Conservation (phyloP, 2,888 invertebrate species). For the Apeira syringaria region DNA sequence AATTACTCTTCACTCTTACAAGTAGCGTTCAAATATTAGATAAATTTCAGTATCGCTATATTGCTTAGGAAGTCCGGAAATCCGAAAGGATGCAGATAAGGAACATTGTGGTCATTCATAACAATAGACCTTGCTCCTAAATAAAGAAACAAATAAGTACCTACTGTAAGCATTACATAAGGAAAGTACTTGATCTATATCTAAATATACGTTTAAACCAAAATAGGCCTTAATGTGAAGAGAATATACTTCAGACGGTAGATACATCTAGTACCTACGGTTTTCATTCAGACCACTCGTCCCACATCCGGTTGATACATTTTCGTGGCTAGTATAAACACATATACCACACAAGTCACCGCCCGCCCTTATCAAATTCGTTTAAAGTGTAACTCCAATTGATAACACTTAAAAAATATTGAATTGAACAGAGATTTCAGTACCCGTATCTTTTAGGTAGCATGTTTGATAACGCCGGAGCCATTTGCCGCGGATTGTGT, state of each 20-base stretch:
- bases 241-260: conserved; percentile 2
- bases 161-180: conserved; percentile 2
- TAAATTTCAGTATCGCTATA: too few species aligned
- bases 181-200: background rate
- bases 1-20: too few species aligned
- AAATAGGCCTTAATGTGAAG: conserved; percentile 3
- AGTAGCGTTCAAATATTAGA: too few species aligned
- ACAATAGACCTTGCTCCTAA: conserved; percentile 3
- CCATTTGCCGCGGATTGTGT: conserved; percentile 28
- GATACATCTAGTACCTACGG: too few species aligned
- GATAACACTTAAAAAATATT: conserved; percentile 52
- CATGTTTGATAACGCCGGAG: conserved; percentile 39
- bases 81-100: conserved; percentile 9
- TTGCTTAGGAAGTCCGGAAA: conserved; percentile 9
- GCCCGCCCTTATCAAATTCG: conserved; percentile 54
- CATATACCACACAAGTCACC: conserved; percentile 38
- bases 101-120: conserved; percentile 1
- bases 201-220: background rate
- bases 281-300: conserved; percentile 37
- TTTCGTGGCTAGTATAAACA: conserved; percentile 40
- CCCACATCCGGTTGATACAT: conserved; percentile 52
- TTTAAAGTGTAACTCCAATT: conserved; percentile 49
- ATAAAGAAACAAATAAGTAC: background rate
- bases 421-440: conserved; percentile 49
- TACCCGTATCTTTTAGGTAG: conserved; percentile 44